Evolutionary conservation across 2,888 invertebrate genomes (phyloP), one percentile per base, ranked within the genome.

Genomic region (Byasa hedistus): DNA sequence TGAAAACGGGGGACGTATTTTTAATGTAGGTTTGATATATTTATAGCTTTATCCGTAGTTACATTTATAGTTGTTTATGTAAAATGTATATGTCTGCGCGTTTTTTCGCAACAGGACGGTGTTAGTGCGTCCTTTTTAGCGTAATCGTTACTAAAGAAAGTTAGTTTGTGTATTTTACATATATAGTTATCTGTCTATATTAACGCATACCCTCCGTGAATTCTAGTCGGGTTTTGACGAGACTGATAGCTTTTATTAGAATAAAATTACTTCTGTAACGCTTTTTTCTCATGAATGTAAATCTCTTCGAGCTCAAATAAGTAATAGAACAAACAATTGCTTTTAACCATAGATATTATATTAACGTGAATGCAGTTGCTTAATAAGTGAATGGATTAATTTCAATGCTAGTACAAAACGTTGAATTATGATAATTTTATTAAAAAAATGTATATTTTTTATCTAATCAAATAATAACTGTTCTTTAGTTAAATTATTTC

Each of bases 21-120:
- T 64, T 64, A 57, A 64, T 52, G 60, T 64, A 67, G 67, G 23
- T 39, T 57, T 54, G 51, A 54, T 39, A 52, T 39, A 24, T 56
- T 44, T 66, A 62, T 61, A 63, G 59, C 58, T 66, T 44, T 55
- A 44, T 63, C 44, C 32, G 51, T 63, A 57, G 57, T 67, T 52
- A 57, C 48, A 57, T 39, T 55, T 55, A 61, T 65, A 63, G 39
- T 23, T 36, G 57, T 65, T 57, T 23, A 24, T 51, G 51, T 61
- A 27, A 21, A 24, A 48, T 5, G 44, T 54, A 62, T 51, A 54
- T 62, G 23, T 51, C 7, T 55, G 19, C 24, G 44, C 60, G 55
- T 63, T 74, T 73, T 77, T 76, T 68, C 68, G 74, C 74, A 75
- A 76, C 73, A 79, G 77, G 76, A 73, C 68, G 17, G 63, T 69